Evolutionary conservation across 2,888 invertebrate species (phyloP).

Genomic region (Drosophila diplacantha): DNA sequence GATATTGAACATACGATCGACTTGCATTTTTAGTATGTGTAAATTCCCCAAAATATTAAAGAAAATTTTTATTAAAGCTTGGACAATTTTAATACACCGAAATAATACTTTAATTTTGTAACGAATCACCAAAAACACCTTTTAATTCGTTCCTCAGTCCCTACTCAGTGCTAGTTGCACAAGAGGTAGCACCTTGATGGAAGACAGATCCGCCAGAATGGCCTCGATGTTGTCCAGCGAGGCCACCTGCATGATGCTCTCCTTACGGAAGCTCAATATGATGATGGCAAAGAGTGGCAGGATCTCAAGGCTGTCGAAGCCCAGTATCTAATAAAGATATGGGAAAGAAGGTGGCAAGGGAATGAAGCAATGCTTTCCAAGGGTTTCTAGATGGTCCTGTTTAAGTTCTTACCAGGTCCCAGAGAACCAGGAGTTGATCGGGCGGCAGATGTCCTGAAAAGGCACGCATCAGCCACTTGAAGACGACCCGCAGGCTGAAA

Average conservation of each 20-base stretch:
- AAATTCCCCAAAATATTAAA: not conserved
- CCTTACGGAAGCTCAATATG: slow-evolving; percentile 90
- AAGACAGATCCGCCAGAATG: slow-evolving; percentile 91
- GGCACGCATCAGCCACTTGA: slow-evolving; percentile 97
- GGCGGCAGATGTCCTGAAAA: slow-evolving; percentile 96
- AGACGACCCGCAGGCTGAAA: slow-evolving; percentile 89
- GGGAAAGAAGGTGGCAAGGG: not conserved
- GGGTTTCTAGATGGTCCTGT: no score
- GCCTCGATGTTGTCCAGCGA: slow-evolving; percentile 90
- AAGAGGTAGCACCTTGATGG: slow-evolving; percentile 90
- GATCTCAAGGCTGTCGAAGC: slow-evolving; percentile 94
- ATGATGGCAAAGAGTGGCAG: slow-evolving; percentile 90
- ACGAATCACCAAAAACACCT: not conserved
- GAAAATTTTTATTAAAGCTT: not conserved
- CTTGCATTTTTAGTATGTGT: not conserved
- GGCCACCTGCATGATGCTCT: slow-evolving; percentile 86
- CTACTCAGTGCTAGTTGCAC: slow-evolving; percentile 88
- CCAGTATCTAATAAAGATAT: slow-evolving; percentile 81
- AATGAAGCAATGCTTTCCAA: not conserved
- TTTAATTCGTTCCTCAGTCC: slow-evolving; percentile 75
- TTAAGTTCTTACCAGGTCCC: slow-evolving; percentile 84
- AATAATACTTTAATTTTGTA: slow-evolving; percentile 24
- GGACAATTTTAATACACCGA: not conserved
- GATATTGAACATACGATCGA: not conserved
- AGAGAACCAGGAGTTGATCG: slow-evolving; percentile 92